Evolutionary conservation across 2,113 vertebrate genomes (phyloP).

Genomic region (Felis chaus): DNA sequence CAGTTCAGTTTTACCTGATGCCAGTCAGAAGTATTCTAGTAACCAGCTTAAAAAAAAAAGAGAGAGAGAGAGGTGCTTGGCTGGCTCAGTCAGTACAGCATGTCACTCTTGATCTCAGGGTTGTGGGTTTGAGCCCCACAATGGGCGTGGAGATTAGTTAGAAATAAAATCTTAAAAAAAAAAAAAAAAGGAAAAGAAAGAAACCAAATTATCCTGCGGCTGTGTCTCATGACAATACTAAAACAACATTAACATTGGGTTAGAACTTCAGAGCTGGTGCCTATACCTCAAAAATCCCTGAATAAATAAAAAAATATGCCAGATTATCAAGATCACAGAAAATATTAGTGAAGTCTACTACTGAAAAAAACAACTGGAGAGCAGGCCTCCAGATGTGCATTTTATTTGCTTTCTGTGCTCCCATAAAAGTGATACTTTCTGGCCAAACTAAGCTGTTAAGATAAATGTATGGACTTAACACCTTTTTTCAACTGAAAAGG

Average conservation of each 20-base stretch:
- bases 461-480: neutral
- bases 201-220: neutral
- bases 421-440: neutral
- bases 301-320: neutral
- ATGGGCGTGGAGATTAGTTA: neutral
- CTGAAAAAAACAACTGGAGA: neutral
- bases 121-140: neutral
- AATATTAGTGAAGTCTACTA: neutral
- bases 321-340: neutral
- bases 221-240: neutral
- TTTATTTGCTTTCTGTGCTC: neutral
- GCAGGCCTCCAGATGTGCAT: neutral
- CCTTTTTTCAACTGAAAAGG: neutral
- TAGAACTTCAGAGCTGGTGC: neutral
- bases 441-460: neutral
- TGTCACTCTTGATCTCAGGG: neutral
- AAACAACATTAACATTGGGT: neutral
- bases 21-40: neutral
- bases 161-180: neutral
- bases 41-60: neutral
- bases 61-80: neutral
- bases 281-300: neutral
- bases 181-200: neutral
- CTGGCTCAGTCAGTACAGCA: neutral
- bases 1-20: neutral